Conservation (phyloP, 1,140 invertebrate species). For the Anastatus disparis region DNA sequence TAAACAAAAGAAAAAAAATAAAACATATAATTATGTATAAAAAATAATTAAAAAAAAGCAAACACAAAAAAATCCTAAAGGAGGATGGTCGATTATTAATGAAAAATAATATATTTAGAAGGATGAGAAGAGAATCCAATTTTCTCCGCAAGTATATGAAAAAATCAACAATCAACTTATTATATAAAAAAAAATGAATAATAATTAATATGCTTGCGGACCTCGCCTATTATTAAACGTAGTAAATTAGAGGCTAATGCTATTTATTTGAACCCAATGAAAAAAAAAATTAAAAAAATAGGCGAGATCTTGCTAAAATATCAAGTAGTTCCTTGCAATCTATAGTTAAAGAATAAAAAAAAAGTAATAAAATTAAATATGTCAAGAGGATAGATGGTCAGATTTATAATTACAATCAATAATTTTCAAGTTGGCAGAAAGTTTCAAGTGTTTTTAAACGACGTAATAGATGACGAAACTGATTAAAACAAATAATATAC, state of each 20-base stretch:
- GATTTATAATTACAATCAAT: background rate
- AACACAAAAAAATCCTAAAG: constrained; percentile 11
- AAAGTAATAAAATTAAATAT: constrained; percentile 14
- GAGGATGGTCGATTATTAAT: background rate
- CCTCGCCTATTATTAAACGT: background rate
- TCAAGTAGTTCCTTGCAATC: constrained; percentile 6
- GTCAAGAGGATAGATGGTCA: constrained; percentile 8
- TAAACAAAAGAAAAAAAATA: background rate
- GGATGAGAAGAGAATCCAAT: background rate
- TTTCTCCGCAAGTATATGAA: constrained; percentile 23
- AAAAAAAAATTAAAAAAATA: too few relatives aligned
- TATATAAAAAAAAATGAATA: too few relatives aligned
- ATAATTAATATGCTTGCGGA: background rate
- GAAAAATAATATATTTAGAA: background rate
- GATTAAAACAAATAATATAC: too few relatives aligned
- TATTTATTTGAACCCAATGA: constrained; percentile 1
- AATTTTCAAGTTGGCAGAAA: constrained; percentile 11
- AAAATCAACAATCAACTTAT: constrained; percentile 25
- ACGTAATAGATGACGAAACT: too few relatives aligned
- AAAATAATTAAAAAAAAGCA: background rate
- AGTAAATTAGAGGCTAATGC: background rate
- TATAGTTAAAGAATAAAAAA: background rate
- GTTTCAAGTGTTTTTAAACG: too few relatives aligned
- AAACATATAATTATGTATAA: background rate
- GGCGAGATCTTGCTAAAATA: constrained; percentile 12